Base-by-base conservation (phyloP, 2,797 vertebrate genomes). In the Anguilla pacifica region DNA sequence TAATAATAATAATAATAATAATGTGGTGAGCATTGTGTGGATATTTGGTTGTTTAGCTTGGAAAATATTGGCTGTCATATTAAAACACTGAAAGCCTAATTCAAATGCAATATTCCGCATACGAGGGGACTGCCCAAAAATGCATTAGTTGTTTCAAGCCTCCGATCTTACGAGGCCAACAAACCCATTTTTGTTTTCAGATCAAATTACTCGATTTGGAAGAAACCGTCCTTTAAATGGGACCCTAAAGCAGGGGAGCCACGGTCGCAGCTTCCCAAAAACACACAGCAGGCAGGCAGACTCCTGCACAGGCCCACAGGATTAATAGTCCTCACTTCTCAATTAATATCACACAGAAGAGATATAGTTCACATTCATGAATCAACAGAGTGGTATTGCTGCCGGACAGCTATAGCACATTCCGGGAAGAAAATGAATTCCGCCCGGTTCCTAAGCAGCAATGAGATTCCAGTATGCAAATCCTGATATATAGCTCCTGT, bases 211-310 rank as follows among this genome's bases (percentile, higher is more conserved):
- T 77, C 9, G 35, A 39, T 19, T 77, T 17, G 2, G 11, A 77
- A 13, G 17, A 81, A 81, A 1, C 43, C 25, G 19, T 51, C 77
- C 35, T 77, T 77, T 19, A 49, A 81, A 51, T n/a, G 46, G 46
- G 17, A n/a, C 43, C 19, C 77, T 49, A 81, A 49, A 46, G 25
- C 77, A 49, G 46, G 19, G 19, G 1, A 81, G 19, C 25, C 17
- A 9, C 17, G 77, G 46, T 11, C n/a, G 9, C 49, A 43, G 19
- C 77, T 81, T 81, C 49, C 43, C 5, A n/a, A 49, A 81, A 49
- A 49, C 77, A 81, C 77, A 81, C 77, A 81, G 72, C 11, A 11
- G 67, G 28, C 67, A 72, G 67, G n/a, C 67, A 35, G 67, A 72
- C 67, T 31, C 67, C 31, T 72, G 31, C 67, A 72, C 25, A 31